Percentiles rank a stretch among this genome's conserved stretches.
These are phyloP conservation scores for Turnix velox DNA, from an alignment of 2,113 vertebrate species.

Conservation along the genomic window DNA sequence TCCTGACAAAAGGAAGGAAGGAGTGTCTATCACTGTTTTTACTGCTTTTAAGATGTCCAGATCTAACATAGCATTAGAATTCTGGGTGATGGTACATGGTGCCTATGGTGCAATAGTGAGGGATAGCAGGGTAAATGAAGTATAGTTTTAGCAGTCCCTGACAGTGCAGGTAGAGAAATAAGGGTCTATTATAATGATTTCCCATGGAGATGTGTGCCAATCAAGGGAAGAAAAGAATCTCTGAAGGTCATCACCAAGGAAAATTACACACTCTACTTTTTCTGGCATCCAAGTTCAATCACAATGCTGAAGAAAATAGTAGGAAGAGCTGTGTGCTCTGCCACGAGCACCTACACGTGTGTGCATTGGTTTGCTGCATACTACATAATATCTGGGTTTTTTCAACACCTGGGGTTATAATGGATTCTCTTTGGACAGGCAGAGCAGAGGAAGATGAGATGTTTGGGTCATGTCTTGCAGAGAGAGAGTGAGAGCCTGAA, in stretches of 20 bases:
- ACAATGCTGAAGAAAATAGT: background rate
- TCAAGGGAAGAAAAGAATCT: background rate
- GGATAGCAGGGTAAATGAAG: background rate
- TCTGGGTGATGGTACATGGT: background rate
- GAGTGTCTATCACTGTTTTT: background rate
- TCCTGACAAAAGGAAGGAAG: background rate
- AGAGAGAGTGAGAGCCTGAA: constrained; percentile 15
- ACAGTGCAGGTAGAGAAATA: constrained; percentile 3
- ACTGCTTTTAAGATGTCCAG: background rate
- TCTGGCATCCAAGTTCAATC: background rate
- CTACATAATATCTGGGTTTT: background rate
- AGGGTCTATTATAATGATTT: constrained; percentile 35
- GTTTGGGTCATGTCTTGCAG: constrained; percentile 46
- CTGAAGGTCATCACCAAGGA: background rate
- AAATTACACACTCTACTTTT: background rate
- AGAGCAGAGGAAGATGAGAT: constrained; percentile 59
- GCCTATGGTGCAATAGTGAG: background rate
- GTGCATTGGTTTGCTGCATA: background rate
- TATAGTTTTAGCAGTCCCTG: constrained; percentile 1
- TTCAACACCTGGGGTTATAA: constrained; percentile 52
- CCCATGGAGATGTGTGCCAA: background rate
- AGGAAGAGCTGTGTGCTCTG: background rate
- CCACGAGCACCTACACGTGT: background rate
- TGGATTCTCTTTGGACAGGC: constrained; percentile 59
- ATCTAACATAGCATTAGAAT: background rate